phyloP scores from a whole-genome alignment of 2,113 vertebrate species.

The Equus przewalskii region DNA sequence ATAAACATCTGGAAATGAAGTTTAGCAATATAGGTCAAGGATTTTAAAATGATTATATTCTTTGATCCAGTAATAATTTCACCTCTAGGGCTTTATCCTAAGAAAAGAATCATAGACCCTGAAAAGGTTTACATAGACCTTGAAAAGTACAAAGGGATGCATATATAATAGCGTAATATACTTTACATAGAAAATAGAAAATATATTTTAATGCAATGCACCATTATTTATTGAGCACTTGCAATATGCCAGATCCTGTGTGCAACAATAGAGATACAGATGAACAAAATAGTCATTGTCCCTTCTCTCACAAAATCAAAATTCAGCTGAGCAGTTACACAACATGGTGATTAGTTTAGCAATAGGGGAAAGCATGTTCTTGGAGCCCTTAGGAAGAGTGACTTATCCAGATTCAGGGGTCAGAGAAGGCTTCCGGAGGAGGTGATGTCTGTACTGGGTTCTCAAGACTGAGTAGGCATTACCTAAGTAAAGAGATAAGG shows the following conservation, averaged over 20 bases:
- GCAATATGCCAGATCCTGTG: background rate
- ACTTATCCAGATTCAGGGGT: background rate
- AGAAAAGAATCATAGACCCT: conserved; percentile 27
- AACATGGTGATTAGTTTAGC: background rate
- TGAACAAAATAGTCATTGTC: background rate
- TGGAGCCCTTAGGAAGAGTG: background rate
- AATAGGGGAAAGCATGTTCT: background rate
- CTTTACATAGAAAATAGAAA: background rate
- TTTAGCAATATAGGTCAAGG: background rate
- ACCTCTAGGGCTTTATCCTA: background rate
- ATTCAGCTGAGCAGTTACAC: background rate
- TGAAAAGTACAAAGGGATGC: background rate
- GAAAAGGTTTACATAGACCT: background rate
- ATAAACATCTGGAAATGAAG: conserved; percentile 14
- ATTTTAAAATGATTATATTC: background rate
- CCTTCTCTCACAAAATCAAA: background rate
- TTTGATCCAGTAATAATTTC: conserved; percentile 11
- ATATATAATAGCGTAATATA: background rate
- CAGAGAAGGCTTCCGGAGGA: background rate
- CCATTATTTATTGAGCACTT: background rate
- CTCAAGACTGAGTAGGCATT: background rate
- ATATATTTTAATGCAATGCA: background rate
- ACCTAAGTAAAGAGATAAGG: background rate
- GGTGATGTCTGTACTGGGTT: background rate
- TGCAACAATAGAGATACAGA: background rate